Conservation (phyloP, 2,888 invertebrate species). For the Ornithoptera priamus region DNA sequence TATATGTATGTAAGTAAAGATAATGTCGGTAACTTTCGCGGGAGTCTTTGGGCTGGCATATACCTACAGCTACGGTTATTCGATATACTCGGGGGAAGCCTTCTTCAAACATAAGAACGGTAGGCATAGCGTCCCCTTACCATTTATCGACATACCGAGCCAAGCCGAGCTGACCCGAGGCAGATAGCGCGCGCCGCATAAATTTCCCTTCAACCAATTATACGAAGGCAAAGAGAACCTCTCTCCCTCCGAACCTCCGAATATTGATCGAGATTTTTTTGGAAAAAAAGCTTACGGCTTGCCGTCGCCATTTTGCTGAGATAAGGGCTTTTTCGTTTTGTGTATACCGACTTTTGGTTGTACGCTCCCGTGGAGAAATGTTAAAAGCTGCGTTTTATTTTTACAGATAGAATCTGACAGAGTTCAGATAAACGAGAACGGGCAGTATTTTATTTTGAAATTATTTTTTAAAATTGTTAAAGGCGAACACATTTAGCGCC, state of each 20-base stretch:
- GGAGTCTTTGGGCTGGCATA: conserved; percentile 1
- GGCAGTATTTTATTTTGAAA: conserved; percentile 11
- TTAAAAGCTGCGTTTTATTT: conserved; percentile 37
- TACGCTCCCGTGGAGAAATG: conserved; percentile 48
- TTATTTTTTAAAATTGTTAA: neutral
- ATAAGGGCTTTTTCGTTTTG: conserved; percentile 65
- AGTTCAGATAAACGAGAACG: conserved; percentile 44
- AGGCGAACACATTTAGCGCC: neutral
- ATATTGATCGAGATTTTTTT: conserved; percentile 72
- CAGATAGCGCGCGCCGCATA: conserved; percentile 58
- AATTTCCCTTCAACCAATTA: conserved; percentile 67
- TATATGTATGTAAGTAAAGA: neutral
- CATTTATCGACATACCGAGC: conserved; percentile 46
- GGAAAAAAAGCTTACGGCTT: conserved; percentile 53
- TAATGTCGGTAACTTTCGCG: neutral
- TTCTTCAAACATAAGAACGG: conserved; percentile 36
- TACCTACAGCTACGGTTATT: conserved; percentile 6
- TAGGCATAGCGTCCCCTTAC: conserved; percentile 38
- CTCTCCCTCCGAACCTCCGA: conserved; percentile 54
- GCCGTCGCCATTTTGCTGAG: conserved; percentile 62
- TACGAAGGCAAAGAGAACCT: conserved; percentile 49
- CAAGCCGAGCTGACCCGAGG: conserved; percentile 44
- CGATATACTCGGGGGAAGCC: conserved; percentile 15
- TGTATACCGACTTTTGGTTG: conserved; percentile 47
- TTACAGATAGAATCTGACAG: conserved; percentile 38